These are phyloP conservation scores for Tetraodon nigroviridis DNA, from an alignment of 2,113 vertebrate genomes.

Conservation along the genomic window DNA sequence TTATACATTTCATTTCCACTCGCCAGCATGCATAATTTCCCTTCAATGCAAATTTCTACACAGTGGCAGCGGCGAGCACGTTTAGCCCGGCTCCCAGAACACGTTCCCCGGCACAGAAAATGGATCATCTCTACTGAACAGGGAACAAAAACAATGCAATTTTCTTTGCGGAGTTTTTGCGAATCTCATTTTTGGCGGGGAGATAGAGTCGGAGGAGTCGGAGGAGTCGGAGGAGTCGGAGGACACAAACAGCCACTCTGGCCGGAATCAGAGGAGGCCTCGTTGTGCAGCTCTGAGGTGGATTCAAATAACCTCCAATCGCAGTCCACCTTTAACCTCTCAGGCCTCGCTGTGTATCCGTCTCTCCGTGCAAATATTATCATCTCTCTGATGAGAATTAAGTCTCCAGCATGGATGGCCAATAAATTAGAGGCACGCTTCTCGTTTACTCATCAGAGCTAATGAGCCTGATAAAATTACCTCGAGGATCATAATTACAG, in stretches of 20 bases:
- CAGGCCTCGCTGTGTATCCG: slow-evolving; percentile 45
- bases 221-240: slow-evolving; percentile 26
- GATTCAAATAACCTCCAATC: slow-evolving; percentile 42
- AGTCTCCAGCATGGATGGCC: slow-evolving; percentile 77
- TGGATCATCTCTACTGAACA: slow-evolving; percentile 65
- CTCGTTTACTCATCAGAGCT: slow-evolving; percentile 82
- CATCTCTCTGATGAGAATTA: slow-evolving; percentile 78
- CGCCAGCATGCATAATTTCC: slow-evolving; percentile 74
- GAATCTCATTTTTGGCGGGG: slow-evolving; percentile 63
- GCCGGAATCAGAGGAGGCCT: slow-evolving; percentile 23
- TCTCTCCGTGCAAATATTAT: slow-evolving; percentile 79
- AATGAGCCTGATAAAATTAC: slow-evolving; percentile 86
- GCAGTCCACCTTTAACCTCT: slow-evolving; percentile 5
- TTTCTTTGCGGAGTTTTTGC: slow-evolving; percentile 60
- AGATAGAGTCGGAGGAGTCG: slow-evolving; percentile 42
- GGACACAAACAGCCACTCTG: slow-evolving; percentile 45
- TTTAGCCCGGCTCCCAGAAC: slow-evolving; percentile 64
- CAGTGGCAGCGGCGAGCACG: slow-evolving; percentile 66
- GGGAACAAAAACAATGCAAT: slow-evolving; percentile 65
- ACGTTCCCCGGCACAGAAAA: slow-evolving; percentile 67
- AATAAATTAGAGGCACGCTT: slow-evolving; percentile 81
- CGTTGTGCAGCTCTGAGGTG: slow-evolving; percentile 9
- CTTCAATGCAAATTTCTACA: slow-evolving; percentile 76
- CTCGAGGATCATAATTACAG: slow-evolving; percentile 84
- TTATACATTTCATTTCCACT: slow-evolving; percentile 77